These are phyloP conservation scores for Cochlearius cochlearius DNA, from an alignment of 2,113 vertebrate species.

Conservation along the genomic window DNA sequence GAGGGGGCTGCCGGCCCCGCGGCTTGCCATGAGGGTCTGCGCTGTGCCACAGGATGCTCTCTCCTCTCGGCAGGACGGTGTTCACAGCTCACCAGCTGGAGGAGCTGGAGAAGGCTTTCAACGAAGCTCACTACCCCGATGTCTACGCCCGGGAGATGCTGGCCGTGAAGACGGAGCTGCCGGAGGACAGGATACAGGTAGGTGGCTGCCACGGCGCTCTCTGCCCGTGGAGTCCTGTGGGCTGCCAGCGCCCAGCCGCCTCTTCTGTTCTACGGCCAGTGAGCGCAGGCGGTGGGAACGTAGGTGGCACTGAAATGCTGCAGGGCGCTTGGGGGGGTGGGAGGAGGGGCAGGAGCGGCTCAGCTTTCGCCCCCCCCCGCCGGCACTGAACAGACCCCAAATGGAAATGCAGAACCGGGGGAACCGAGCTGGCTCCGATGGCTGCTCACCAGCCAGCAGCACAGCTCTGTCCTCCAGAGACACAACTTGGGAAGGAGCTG, in stretches of 20 bases:
- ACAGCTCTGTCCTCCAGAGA: neutral
- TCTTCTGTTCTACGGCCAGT: neutral
- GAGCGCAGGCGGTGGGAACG: neutral
- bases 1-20: neutral
- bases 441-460: neutral
- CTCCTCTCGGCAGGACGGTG: conserved; percentile 80
- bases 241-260: neutral
- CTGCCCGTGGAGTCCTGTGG: accelerated
- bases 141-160: conserved; percentile 95
- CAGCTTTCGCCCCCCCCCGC: neutral
- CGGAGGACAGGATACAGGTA: conserved; percentile 96
- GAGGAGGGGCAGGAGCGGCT: neutral
- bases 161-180: conserved; percentile 92
- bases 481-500: neutral
- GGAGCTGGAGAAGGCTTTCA: conserved; percentile 94
- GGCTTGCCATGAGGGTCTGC: neutral
- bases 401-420: neutral
- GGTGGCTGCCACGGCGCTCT: neutral
- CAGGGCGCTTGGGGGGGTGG: accelerated
- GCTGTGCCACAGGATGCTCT: neutral
- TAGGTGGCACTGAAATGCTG: neutral
- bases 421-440: neutral
- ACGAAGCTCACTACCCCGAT: conserved; percentile 94
- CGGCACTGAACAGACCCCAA: neutral
- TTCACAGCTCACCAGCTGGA: conserved; percentile 95